phyloP scores from a whole-genome alignment of 2,113 vertebrate genomes.

The Megalops atlanticus region DNA sequence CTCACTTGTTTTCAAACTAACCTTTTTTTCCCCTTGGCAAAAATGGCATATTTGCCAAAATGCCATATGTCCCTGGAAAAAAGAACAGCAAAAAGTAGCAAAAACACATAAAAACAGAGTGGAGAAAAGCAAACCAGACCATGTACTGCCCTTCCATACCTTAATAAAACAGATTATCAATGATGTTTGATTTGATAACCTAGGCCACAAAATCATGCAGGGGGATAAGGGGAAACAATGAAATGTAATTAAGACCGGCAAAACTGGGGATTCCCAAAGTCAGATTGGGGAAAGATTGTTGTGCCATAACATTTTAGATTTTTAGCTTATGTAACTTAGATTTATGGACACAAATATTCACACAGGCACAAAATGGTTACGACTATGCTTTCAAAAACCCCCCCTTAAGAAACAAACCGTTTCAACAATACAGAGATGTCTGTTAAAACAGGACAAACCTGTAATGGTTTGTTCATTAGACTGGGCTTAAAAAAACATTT shows the following conservation, averaged over 20 bases:
- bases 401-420: no score
- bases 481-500: no score
- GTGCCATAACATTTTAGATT: conserved; percentile 7
- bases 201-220: background rate
- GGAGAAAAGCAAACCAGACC: background rate
- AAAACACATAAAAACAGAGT: background rate
- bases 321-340: background rate
- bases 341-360: background rate
- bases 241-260: background rate
- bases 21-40: background rate
- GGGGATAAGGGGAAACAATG: background rate
- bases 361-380: background rate
- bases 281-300: background rate
- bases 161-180: background rate
- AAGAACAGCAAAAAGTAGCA: no score
- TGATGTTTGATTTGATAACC: background rate
- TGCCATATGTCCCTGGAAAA: background rate
- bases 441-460: no score
- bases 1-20: background rate
- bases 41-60: background rate
- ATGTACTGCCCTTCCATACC: no score
- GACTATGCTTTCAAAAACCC: background rate
- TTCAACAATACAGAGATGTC: background rate
- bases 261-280: background rate
- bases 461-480: no score